Evolutionary conservation across 2,113 vertebrate genomes (phyloP).

Genomic region (Paratilapia polleni): DNA sequence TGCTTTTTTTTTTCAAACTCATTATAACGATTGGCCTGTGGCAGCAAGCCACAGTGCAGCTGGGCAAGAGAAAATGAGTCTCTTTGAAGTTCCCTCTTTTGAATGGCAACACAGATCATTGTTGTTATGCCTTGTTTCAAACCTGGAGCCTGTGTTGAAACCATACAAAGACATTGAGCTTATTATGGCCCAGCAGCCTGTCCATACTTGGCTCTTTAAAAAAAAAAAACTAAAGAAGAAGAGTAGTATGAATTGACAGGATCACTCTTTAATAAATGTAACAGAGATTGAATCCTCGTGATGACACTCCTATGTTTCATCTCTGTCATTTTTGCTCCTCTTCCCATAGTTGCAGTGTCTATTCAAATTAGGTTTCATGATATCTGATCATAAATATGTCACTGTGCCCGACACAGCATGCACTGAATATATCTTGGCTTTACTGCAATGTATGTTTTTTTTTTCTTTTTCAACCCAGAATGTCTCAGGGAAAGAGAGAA

Average conservation of each 20-base stretch:
- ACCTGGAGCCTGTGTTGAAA: slow-evolving; percentile 50
- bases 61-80: slow-evolving; percentile 57
- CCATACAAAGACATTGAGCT: slow-evolving; percentile 21
- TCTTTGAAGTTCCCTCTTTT: slow-evolving; percentile 69
- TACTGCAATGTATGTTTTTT: background rate
- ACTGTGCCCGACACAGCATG: background rate
- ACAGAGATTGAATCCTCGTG: background rate
- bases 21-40: slow-evolving; percentile 66
- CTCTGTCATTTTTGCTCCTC: background rate
- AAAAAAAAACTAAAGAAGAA: background rate
- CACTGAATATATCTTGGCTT: background rate
- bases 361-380: background rate
- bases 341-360: background rate
- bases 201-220: slow-evolving; percentile 17
- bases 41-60: slow-evolving; percentile 58
- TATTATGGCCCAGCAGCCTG: slow-evolving; percentile 32
- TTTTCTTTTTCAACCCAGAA: background rate
- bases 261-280: slow-evolving; percentile 17
- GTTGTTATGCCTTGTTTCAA: slow-evolving; percentile 54
- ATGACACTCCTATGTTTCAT: slow-evolving; percentile 32
- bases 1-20: slow-evolving; percentile 22
- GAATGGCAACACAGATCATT: slow-evolving; percentile 55
- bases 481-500: background rate
- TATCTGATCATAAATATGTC: background rate
- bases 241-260: slow-evolving; percentile 27